These are phyloP conservation scores for Delia radicum DNA, from an alignment of 1,140 invertebrate genomes.

Conservation along the genomic window DNA sequence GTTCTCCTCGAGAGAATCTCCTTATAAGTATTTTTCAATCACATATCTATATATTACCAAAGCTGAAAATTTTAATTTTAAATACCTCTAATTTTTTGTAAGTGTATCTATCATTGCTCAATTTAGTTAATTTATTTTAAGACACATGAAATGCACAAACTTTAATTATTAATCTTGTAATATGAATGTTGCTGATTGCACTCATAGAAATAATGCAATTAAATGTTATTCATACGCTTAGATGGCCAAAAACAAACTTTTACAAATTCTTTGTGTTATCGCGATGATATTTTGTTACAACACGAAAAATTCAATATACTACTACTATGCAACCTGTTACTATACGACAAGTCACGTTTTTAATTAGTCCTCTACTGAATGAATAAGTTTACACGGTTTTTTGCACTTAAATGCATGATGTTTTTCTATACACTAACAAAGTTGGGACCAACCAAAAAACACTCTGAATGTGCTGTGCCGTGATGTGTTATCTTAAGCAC, in stretches of 20 bases:
- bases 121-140: too few species aligned
- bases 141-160: too few species aligned
- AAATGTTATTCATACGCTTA: not conserved
- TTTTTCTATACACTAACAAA: not conserved
- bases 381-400: constrained; percentile 4
- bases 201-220: not conserved
- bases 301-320: not conserved
- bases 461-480: not conserved
- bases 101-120: too few species aligned
- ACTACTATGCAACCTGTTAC: not conserved
- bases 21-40: too few species aligned
- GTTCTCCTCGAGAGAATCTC: too few species aligned
- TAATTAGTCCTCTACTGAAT: not conserved
- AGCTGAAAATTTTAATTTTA: too few species aligned
- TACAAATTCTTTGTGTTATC: not conserved
- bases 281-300: not conserved
- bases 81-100: too few species aligned
- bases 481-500: not conserved
- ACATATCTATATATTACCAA: too few species aligned
- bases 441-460: not conserved
- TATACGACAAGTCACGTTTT: constrained; percentile 1
- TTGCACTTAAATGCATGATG: not conserved
- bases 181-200: too few species aligned
- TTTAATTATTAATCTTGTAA: too few species aligned
- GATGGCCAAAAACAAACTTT: not conserved